Conservation (phyloP, 2,888 invertebrate species). For the Apodemia duryi region DNA sequence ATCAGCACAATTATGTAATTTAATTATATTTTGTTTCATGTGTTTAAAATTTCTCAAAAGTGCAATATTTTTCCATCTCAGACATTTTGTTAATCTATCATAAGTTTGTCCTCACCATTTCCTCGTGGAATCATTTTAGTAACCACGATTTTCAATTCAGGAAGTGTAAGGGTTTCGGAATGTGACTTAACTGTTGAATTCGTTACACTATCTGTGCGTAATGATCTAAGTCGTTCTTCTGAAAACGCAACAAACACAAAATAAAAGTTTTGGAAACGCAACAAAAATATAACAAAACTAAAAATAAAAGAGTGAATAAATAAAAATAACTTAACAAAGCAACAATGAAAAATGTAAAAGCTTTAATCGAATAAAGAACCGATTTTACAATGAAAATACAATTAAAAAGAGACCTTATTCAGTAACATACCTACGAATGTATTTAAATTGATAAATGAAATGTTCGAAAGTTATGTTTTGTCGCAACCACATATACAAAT, state of each 20-base stretch:
- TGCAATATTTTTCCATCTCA: not conserved
- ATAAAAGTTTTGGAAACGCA: slow-evolving; percentile 32
- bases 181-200: slow-evolving; percentile 38
- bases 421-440: no score
- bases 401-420: no score
- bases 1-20: no score
- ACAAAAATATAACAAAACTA: slow-evolving; percentile 13
- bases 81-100: not conserved
- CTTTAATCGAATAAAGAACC: no score
- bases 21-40: no score
- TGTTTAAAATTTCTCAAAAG: not conserved
- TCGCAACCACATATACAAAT: no score
- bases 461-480: no score
- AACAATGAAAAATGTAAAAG: no score
- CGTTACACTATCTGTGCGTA: slow-evolving; percentile 46
- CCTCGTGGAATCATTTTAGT: slow-evolving; percentile 65
- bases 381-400: no score
- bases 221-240: slow-evolving; percentile 49
- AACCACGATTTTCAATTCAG: slow-evolving; percentile 70
- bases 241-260: slow-evolving; percentile 45
- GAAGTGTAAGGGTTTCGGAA: slow-evolving; percentile 48
- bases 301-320: slow-evolving; percentile 8
- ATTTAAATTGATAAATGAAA: no score
- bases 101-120: slow-evolving; percentile 49
- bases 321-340: not conserved